Evolutionary conservation across 2,888 invertebrate genomes (phyloP), one percentile per base, ranked within the genome.

Genomic region (Perizoma flavofasciatum): DNA sequence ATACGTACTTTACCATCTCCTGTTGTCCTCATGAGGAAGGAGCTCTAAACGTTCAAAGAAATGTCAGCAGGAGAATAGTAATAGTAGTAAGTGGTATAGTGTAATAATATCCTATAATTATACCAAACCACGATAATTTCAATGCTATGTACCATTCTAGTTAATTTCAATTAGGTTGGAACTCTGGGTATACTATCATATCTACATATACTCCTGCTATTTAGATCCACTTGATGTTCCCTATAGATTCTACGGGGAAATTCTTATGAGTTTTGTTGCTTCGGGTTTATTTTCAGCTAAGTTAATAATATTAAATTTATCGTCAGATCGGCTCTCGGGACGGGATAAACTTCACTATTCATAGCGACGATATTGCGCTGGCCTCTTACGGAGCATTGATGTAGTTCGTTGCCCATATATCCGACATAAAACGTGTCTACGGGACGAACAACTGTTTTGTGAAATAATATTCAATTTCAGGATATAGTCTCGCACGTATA

Each of bases 401-500:
- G 69, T 71, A 68, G 69, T 65, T 67, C 74, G 66, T 75, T 22
- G 22, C 22, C 22, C 22, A 22, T 22, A 75, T 74, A 72, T 63
- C 66, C 60, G 55, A 67, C 69, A 76, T 75, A 74, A 75, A 79
- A 77, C 75, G 70, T 74, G 70, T 67, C 69, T 69, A 67, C 59
- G 59, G 65, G 50, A 58, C 67, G 61, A 70, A 67, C 68, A 64
- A 65, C 71, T 67, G 60, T 62, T 67, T 65, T 69, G 72, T 73
- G 72, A 74, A 77, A 77, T 74, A 75, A 74, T 78, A 73, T 79
- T 76, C 70, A 70, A 66, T 70, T 70, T 66, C 67, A 61, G 70
- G 66, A 65, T 70, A 71, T 71, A 71, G 73, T 74, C 74, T 74
- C 72, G 71, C 74, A 74, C 72, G 71, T 75, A 68, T 64, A 65